phyloP scores from a whole-genome alignment of 2,888 invertebrate species.

The Watsonalla cultraria region DNA sequence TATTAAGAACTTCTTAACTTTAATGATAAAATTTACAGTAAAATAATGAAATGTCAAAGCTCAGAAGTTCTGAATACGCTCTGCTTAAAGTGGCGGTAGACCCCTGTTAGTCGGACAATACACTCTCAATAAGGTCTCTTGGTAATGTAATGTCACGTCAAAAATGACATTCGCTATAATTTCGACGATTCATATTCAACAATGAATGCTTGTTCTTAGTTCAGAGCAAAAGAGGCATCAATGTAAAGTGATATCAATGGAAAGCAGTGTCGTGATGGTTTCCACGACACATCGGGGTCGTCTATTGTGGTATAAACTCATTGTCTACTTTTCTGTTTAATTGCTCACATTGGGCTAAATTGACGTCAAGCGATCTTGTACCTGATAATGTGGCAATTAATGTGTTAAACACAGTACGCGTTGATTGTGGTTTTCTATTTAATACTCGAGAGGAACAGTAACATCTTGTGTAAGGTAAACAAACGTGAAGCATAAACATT shows the following conservation, averaged over 20 bases:
- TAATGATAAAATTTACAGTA: too few relatives aligned
- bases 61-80: too few relatives aligned
- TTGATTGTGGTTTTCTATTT: neutral
- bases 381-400: constrained; percentile 7
- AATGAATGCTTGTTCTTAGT: constrained; percentile 30
- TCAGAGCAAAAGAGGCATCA: constrained; percentile 42
- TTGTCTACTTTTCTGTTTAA: constrained; percentile 49
- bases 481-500: too few relatives aligned
- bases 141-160: neutral
- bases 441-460: too few relatives aligned
- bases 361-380: constrained; percentile 10
- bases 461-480: too few relatives aligned
- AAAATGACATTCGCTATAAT: constrained; percentile 12
- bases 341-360: constrained; percentile 25
- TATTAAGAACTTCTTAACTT: too few relatives aligned
- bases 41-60: too few relatives aligned
- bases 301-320: constrained; percentile 50
- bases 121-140: too few relatives aligned
- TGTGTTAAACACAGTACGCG: constrained; percentile 6
- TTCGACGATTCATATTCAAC: constrained; percentile 31
- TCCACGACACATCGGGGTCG: constrained; percentile 71
- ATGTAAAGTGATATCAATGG: constrained; percentile 58
- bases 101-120: too few relatives aligned
- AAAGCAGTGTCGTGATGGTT: constrained; percentile 68
- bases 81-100: too few relatives aligned